A percentile compares a stretch with the other conserved stretches of the same genome.
Conservation (phyloP, 2,888 invertebrate genomes). For the Unio pictorum region DNA sequence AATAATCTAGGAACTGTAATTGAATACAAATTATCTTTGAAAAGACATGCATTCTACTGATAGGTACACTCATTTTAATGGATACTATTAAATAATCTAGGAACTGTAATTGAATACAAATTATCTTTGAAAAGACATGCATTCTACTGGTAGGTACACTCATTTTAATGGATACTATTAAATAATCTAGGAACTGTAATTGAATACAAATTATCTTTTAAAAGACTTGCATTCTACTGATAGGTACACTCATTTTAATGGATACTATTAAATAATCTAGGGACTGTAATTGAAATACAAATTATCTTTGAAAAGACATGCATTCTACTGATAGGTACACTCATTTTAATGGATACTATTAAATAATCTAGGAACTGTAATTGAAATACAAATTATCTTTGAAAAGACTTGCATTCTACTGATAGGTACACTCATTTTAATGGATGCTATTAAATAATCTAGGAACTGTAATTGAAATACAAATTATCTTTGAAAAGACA, state of each 20-base stretch:
- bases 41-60: background rate
- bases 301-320: background rate
- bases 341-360: background rate
- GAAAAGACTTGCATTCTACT: background rate
- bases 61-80: background rate
- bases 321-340: background rate
- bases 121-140: background rate
- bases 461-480: conserved; percentile 70
- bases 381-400: conserved; percentile 48
- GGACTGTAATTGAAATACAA: conserved; percentile 69
- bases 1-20: conserved; percentile 64
- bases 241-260: background rate
- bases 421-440: background rate
- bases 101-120: conserved; percentile 68
- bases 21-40: conserved; percentile 29
- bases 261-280: conserved; percentile 34
- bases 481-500: background rate
- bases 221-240: background rate
- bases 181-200: conserved; percentile 64
- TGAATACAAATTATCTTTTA: conserved; percentile 28
- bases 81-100: conserved; percentile 34
- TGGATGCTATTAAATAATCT: conserved; percentile 5
- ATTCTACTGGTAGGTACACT: background rate
- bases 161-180: background rate
- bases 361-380: conserved; percentile 61